Evolutionary conservation across 2,797 vertebrate genomes (phyloP).

Genomic region (Leuciscus waleckii): DNA sequence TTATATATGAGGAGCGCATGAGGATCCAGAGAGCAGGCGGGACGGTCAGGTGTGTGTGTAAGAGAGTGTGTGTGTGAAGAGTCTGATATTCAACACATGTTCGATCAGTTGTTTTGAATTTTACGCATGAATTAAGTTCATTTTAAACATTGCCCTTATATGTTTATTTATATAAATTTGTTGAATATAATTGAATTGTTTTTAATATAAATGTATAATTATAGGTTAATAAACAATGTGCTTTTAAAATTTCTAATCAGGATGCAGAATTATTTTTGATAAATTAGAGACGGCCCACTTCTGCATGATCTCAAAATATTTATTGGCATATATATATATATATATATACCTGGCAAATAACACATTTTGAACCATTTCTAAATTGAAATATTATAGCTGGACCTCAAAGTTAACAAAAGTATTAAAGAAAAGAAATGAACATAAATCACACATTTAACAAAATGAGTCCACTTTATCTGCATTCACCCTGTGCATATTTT

Average conservation of each 20-base stretch:
- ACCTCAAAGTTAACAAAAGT: neutral
- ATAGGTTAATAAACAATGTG: neutral
- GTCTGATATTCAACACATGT: neutral
- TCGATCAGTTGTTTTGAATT: neutral
- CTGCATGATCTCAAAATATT: neutral
- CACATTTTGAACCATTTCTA: neutral
- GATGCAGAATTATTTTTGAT: neutral
- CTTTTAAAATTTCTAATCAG: neutral
- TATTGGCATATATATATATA: too few relatives aligned
- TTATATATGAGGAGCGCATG: conserved; percentile 95
- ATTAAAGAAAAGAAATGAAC: neutral
- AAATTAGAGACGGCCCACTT: neutral
- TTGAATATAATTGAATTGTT: neutral
- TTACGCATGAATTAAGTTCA: too few relatives aligned
- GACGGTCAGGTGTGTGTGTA: conserved; percentile 84
- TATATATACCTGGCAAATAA: neutral
- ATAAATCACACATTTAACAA: neutral
- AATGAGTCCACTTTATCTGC: neutral
- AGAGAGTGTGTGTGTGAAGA: neutral
- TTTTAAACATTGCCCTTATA: too few relatives aligned
- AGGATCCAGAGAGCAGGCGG: conserved; percentile 96
- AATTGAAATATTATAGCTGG: neutral
- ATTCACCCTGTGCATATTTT: neutral
- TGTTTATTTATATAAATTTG: neutral
- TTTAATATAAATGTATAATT: neutral